Evolutionary conservation across 1,140 invertebrate genomes (phyloP).

Genomic region (Trachymyrmex septentrionalis): DNA sequence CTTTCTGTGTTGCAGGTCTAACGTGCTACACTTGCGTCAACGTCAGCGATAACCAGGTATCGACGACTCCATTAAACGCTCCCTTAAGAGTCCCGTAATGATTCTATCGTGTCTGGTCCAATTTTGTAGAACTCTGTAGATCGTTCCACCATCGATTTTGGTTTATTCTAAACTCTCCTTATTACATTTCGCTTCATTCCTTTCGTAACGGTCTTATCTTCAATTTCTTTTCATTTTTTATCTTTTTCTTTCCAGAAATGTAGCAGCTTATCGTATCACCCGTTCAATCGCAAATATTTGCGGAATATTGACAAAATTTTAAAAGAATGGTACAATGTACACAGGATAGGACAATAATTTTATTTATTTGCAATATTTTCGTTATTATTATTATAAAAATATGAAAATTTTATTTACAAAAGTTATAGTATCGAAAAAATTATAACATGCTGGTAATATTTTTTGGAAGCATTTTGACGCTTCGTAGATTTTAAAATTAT

Average conservation of each 20-base stretch:
- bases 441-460: too few species aligned
- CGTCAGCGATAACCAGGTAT: slow-evolving; percentile 89
- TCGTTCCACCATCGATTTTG: slow-evolving; percentile 66
- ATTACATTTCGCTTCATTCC: background rate
- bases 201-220: slow-evolving; percentile 29
- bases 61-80: slow-evolving; percentile 81
- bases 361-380: too few species aligned
- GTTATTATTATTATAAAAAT: too few species aligned
- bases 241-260: slow-evolving; percentile 14
- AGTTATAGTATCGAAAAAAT: too few species aligned
- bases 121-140: slow-evolving; percentile 58
- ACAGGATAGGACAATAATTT: background rate
- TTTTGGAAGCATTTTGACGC: too few species aligned
- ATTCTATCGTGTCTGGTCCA: slow-evolving; percentile 73
- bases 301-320: slow-evolving; percentile 19
- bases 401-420: too few species aligned
- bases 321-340: background rate
- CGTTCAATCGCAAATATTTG: slow-evolving; percentile 15
- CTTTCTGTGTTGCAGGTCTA: slow-evolving; percentile 85
- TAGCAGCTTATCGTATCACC: background rate
- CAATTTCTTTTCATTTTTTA: background rate
- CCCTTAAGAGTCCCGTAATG: slow-evolving; percentile 76
- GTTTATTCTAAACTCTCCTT: slow-evolving; percentile 68
- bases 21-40: slow-evolving; percentile 91
- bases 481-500: too few species aligned